Base-by-base conservation (phyloP, 2,888 invertebrate species). In the Glyphotaelius pellucidus region DNA sequence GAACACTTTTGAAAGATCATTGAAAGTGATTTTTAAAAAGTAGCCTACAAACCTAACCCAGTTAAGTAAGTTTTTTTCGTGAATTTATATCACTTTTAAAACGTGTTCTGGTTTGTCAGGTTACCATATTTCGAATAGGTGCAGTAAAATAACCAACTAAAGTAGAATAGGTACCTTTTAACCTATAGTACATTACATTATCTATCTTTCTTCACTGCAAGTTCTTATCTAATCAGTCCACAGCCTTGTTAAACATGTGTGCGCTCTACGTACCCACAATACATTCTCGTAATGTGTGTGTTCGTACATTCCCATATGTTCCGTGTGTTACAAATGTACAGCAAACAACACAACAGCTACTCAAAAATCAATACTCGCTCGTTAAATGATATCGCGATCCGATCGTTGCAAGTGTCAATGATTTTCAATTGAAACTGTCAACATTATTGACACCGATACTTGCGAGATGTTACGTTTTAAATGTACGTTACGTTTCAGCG, bases 321-420 rank as follows among this genome's bases (percentile, higher is more conserved):
- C 67, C 67, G 19, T 19, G 25, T 25, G 67, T 67, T 25, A n/a
- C 67, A 25, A 7, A n/a, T 9, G 67, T 67, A 67, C 11, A 67
- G n/a, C 25, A 67, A 67, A 67, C n/a, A 67, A 5, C 25, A 52
- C 25, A 25, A 67, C 67, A 67, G 67, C 67, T 67, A 67, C 67
- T 67, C 67, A 67, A 67, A 67, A 67, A 67, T 67, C 67, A 67
- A 67, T 67, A 67, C 67, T 67, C 67, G 67, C 67, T 67, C 67
- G 67, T 67, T 67, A 67, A 67, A 67, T 9, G 25, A 25, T 67
- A 25, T n/a, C 67, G 25, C 52, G 25, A n/a, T 67, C 67, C 25
- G 67, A 67, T 67, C 67, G 19, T 67, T 67, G 67, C 25, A 67
- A 67, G 67, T 67, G 67, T 67, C 67, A 67, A 25, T 67, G 67